Conservation (phyloP, 2,113 vertebrate genomes). For the Oceanodroma tethys region DNA sequence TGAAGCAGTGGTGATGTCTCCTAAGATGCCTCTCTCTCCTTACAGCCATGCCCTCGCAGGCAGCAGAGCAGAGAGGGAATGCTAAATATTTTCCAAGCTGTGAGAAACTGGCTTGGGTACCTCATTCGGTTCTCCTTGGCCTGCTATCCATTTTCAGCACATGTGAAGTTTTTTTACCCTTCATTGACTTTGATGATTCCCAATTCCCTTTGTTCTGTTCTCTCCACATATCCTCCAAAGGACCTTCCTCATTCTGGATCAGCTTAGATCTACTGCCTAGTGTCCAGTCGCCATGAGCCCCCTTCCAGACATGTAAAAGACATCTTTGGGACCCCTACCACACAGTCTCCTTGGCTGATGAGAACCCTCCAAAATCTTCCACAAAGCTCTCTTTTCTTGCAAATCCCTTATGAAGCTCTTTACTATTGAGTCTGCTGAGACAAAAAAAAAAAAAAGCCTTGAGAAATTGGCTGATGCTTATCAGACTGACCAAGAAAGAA, state of each 20-base stretch:
- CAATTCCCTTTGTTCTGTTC: neutral
- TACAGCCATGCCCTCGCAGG: neutral
- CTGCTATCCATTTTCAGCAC: neutral
- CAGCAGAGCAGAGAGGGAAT: neutral
- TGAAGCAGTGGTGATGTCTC: neutral
- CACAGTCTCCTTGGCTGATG: fast-evolving
- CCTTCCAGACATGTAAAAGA: neutral
- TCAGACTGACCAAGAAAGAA: neutral
- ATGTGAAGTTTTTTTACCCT: neutral
- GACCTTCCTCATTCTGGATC: neutral
- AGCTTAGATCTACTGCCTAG: neutral
- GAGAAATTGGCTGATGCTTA: neutral
- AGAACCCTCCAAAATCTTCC: neutral
- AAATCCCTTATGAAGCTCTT: neutral
- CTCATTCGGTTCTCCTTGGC: neutral
- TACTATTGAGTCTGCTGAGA: neutral
- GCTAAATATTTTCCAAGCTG: neutral
- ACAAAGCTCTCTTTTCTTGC: neutral
- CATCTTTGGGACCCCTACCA: neutral
- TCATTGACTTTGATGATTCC: neutral
- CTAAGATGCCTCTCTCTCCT: neutral
- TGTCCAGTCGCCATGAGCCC: neutral
- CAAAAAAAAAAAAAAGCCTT: neutral
- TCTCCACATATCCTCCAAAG: neutral
- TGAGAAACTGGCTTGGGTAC: neutral